Base-by-base conservation (phyloP, 2,113 vertebrate species). In the Pelecanoides urinatrix region DNA sequence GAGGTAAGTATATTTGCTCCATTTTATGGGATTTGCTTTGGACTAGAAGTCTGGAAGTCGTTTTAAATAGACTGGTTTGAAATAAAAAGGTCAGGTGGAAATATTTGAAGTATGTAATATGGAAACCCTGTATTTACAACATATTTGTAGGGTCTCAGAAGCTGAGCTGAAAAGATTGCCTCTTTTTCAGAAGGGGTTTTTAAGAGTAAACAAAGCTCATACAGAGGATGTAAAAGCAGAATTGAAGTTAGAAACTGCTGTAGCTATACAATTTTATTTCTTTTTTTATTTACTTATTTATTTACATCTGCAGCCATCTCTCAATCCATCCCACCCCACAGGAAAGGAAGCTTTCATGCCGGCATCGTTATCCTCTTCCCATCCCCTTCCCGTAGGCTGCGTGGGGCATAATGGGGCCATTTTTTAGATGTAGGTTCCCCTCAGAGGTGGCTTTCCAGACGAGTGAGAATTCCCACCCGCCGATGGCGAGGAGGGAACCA, bases 1-100 rank as follows among this genome's bases (percentile, higher is more conserved):
- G 96, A 97, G 89, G 89, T 49, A 94, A 85, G 92, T 91, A 32
- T 96, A 82, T 95, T 95, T 96, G 92, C 91, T 94, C 52, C 14
- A 1, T 79, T 94, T 95, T 97, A 82, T 36, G 88, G 94, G 91
- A 76, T 96, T 95, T 97, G 70, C 83, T 94, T 95, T 94, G 88
- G 91, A 90, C 80, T 91, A 78, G 73, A 94, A 95, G 66, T 76
- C 94, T 96, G 92, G 66, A 94, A 96, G 84, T 92, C 0, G 0
- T 94, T 95, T 96, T 91, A 95, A 94, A 92, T 89, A 85, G 86
- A 45, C 62, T 94, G 52, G 80, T 96, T 91, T 94, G 80, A 94
- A 89, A 76, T 88, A 68, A 61, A 92, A 68, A 85, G 95, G 94
- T 90, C 94, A 94, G 94, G 86, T 87, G 66, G 63, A 96, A 94